phyloP scores from a whole-genome alignment of 2,888 invertebrate species.

The Pollenia griseotomentosa region DNA sequence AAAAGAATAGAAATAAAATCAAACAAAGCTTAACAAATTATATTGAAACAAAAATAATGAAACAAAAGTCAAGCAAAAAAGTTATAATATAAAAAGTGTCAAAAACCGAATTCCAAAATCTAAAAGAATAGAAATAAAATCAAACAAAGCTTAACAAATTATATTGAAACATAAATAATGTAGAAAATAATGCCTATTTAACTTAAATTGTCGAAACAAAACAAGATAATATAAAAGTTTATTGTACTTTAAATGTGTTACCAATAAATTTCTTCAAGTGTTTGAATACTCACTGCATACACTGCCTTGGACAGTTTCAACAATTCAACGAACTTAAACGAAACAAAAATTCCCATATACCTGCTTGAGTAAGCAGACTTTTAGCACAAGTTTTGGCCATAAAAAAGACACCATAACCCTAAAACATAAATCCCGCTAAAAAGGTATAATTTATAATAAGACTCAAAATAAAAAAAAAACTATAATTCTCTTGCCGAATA shows the following conservation, averaged over 20 bases:
- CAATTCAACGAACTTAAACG: constrained; percentile 43
- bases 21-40: no score
- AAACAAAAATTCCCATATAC: not conserved
- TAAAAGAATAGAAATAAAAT: no score
- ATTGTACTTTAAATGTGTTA: not conserved
- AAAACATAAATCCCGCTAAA: constrained; percentile 60
- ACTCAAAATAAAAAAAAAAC: constrained; percentile 19
- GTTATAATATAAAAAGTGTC: no score
- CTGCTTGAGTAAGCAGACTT: not conserved
- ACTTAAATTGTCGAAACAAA: no score
- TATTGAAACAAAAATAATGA: no score
- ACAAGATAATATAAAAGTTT: no score
- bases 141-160: no score
- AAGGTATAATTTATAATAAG: constrained; percentile 52
- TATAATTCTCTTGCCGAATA: not conserved
- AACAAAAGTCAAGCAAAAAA: no score
- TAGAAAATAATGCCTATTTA: no score
- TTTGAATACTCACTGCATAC: not conserved
- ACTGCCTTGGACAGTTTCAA: constrained; percentile 61
- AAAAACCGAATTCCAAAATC: no score
- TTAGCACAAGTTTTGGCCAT: constrained; percentile 33
- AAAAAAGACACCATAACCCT: constrained; percentile 32
- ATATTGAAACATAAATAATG: no score
- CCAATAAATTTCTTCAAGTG: constrained; percentile 10
- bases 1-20: no score